These are phyloP conservation scores for Stratiolaelaps scimitus DNA, from an alignment of 1,140 invertebrate genomes.

Conservation along the genomic window DNA sequence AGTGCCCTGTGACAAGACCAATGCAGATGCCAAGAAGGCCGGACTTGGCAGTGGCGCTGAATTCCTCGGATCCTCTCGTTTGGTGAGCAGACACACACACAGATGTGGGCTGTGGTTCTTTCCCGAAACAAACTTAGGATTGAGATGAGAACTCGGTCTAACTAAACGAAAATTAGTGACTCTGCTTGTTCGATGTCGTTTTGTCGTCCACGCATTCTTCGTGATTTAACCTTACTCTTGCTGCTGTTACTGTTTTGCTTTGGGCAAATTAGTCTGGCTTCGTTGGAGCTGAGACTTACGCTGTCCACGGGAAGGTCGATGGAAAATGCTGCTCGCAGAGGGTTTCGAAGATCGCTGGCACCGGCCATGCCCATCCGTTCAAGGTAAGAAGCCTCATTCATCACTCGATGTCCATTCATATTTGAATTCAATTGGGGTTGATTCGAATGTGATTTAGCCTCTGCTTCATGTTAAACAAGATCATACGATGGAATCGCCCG, in stretches of 20 bases:
- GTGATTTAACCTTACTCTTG: not conserved
- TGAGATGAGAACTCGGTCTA: not conserved
- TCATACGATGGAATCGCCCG: too few relatives aligned
- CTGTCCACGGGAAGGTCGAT: slow-evolving; percentile 19
- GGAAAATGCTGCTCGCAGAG: slow-evolving; percentile 8
- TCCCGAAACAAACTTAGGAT: not conserved
- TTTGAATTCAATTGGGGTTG: too few relatives aligned
- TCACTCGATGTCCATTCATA: too few relatives aligned
- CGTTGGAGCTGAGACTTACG: slow-evolving; percentile 4
- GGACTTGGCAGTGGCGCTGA: slow-evolving; percentile 6
- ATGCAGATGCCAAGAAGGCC: not conserved
- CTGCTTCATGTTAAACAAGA: too few relatives aligned
- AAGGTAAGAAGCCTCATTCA: too few relatives aligned
- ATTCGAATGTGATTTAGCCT: too few relatives aligned
- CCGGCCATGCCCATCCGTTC: not conserved
- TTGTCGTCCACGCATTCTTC: not conserved
- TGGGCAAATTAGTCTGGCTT: not conserved
- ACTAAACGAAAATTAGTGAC: too few relatives aligned
- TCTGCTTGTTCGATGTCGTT: not conserved
- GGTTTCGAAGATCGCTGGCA: not conserved
- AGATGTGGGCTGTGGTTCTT: not conserved
- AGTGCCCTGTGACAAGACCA: slow-evolving; percentile 15
- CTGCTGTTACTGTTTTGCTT: not conserved
- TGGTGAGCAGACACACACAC: not conserved
- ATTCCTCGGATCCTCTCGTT: slow-evolving; percentile 1